Percentiles rank a stretch among this genome's conserved stretches.
These are phyloP conservation scores for Apostichopus californicus DNA, from an alignment of 35 echinoderm and acorn worm species.

Conservation along the genomic window DNA sequence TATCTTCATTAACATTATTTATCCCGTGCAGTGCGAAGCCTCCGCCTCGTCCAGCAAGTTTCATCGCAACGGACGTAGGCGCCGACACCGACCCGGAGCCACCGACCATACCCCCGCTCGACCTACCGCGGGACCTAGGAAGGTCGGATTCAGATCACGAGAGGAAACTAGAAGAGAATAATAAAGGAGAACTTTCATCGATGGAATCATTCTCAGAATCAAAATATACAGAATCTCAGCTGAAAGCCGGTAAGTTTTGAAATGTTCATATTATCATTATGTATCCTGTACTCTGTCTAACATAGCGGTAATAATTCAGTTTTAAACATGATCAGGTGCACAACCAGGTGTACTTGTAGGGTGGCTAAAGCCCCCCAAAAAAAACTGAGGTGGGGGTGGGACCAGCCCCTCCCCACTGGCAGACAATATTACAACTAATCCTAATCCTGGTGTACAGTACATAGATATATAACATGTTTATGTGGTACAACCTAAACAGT, in stretches of 20 bases:
- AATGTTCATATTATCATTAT: too few species aligned
- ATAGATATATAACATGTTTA: too few species aligned
- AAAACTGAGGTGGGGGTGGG: too few species aligned
- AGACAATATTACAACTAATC: too few species aligned
- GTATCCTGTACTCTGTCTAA: too few species aligned
- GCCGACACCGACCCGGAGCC: not conserved
- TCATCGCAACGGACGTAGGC: not conserved
- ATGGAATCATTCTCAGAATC: not conserved
- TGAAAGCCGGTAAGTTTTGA: not conserved
- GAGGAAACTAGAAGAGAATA: not conserved
- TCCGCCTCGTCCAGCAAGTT: not conserved
- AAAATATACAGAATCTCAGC: not conserved
- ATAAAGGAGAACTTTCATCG: not conserved
- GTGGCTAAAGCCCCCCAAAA: too few species aligned
- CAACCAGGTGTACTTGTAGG: too few species aligned
- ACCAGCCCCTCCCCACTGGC: too few species aligned
- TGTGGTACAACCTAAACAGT: too few species aligned
- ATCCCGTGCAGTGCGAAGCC: conserved; percentile 4
- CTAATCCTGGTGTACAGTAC: too few species aligned
- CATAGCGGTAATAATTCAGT: too few species aligned
- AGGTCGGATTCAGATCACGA: conserved; percentile 11
- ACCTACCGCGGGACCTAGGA: not conserved
- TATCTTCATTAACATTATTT: not conserved
- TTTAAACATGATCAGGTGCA: too few species aligned
- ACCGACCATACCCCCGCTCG: not conserved